phyloP scores from a whole-genome alignment of 2,888 invertebrate species.

The Xylocampa areola region DNA sequence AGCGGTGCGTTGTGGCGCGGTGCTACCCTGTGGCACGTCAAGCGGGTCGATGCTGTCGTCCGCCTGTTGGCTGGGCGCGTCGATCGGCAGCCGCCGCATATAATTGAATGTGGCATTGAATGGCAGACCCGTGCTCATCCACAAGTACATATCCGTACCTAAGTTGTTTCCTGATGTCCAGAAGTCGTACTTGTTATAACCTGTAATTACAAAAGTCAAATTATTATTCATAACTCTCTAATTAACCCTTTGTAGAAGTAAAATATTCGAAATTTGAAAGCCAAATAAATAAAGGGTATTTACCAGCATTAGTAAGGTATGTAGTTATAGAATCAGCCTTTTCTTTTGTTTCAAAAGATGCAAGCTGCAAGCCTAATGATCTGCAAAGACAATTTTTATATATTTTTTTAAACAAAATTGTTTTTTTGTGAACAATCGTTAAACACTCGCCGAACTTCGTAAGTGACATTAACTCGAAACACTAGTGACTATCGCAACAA shows the following conservation, averaged over 20 bases:
- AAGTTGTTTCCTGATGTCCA: slow-evolving; percentile 97
- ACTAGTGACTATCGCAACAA: slow-evolving; percentile 4
- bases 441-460: no score
- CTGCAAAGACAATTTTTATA: slow-evolving; percentile 76
- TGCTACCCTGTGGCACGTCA: slow-evolving; percentile 92
- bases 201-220: slow-evolving; percentile 68
- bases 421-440: no score
- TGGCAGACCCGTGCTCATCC: slow-evolving; percentile 97
- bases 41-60: slow-evolving; percentile 91
- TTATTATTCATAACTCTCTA: background rate
- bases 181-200: slow-evolving; percentile 95
- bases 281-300: slow-evolving; percentile 33
- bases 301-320: slow-evolving; percentile 95
- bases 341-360: slow-evolving; percentile 96
- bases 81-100: slow-evolving; percentile 90
- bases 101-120: slow-evolving; percentile 97
- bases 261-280: background rate
- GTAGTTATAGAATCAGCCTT: slow-evolving; percentile 96
- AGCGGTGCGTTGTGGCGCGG: slow-evolving; percentile 94
- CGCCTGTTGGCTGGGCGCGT: slow-evolving; percentile 87
- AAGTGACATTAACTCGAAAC: no score
- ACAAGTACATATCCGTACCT: slow-evolving; percentile 96
- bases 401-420: no score
- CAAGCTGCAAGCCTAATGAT: slow-evolving; percentile 95
- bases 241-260: no score